Conservation (phyloP, 2,113 vertebrate genomes). For the Brachyistius frenatus region DNA sequence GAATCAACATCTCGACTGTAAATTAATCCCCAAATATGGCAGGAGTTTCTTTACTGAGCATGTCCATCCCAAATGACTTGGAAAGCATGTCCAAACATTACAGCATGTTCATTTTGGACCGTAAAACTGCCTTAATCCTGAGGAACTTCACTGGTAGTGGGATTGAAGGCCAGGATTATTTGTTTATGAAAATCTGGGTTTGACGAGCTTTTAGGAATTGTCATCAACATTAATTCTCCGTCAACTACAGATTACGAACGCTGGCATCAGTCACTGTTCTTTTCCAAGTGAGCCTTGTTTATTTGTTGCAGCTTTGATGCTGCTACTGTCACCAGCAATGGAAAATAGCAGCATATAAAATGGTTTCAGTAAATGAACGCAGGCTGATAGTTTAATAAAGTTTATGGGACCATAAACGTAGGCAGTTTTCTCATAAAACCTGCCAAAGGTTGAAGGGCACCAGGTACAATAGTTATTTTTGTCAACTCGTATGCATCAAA, state of each 20-base stretch:
- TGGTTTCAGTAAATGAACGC: background rate
- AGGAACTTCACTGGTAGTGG: slow-evolving; percentile 1
- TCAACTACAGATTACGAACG: slow-evolving; percentile 13
- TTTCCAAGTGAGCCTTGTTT: background rate
- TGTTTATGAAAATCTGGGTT: slow-evolving; percentile 16
- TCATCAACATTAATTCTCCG: slow-evolving; percentile 3
- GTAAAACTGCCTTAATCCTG: slow-evolving; percentile 30
- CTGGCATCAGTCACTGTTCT: background rate
- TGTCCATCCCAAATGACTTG: slow-evolving; percentile 34
- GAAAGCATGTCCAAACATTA: slow-evolving; percentile 42
- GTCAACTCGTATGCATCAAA: too few species aligned
- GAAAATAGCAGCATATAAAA: background rate
- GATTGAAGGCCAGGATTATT: slow-evolving; percentile 10
- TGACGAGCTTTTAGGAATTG: slow-evolving; percentile 20
- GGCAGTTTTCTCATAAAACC: too few species aligned
- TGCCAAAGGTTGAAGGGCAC: too few species aligned
- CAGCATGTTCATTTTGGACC: slow-evolving; percentile 28
- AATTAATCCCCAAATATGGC: slow-evolving; percentile 69
- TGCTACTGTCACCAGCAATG: too few species aligned
- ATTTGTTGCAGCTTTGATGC: background rate
- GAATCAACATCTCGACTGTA: slow-evolving; percentile 66
- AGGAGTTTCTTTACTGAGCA: slow-evolving; percentile 40
- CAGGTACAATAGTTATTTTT: too few species aligned
- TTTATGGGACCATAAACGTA: too few species aligned
- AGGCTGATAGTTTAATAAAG: too few species aligned